phyloP scores from a whole-genome alignment of 1,140 invertebrate species.

The Pachypsylla venusta region DNA sequence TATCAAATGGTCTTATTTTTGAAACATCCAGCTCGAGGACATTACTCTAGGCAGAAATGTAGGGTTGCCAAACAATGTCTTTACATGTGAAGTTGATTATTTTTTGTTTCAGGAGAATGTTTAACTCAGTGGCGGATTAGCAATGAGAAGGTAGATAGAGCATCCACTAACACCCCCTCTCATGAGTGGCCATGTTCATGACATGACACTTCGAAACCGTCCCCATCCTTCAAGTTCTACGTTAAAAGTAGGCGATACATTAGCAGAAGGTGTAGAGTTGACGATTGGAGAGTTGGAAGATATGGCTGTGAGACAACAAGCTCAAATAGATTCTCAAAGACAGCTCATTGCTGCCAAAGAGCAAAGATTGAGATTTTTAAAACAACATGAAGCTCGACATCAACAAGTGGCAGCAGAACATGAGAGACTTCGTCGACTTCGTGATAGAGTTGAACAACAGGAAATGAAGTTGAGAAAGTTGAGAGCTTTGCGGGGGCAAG shows the following conservation, averaged over 20 bases:
- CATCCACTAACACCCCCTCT: conserved; percentile 1
- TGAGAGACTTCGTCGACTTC: conserved; percentile 66
- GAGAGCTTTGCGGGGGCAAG: conserved; percentile 75
- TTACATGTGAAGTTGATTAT: background rate
- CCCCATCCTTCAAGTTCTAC: conserved; percentile 2
- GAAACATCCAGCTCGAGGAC: too few species aligned
- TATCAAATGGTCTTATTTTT: too few species aligned
- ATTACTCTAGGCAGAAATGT: too few species aligned
- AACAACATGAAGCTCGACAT: conserved; percentile 74
- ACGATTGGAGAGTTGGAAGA: conserved; percentile 84
- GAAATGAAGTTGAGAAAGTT: conserved; percentile 83
- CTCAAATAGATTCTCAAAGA: conserved; percentile 87
- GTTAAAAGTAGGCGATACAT: background rate
- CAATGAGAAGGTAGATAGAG: too few species aligned
- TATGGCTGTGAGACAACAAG: conserved; percentile 88
- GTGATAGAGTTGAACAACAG: conserved; percentile 83
- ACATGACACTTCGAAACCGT: conserved; percentile 8
- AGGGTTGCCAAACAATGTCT: too few species aligned
- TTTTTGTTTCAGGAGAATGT: too few species aligned
- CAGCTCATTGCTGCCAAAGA: conserved; percentile 79
- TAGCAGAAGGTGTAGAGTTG: conserved; percentile 42
- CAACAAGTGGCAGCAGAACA: conserved; percentile 74
- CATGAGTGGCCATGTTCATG: conserved; percentile 8
- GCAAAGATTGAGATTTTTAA: conserved; percentile 83
- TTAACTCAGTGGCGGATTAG: too few species aligned